Evolutionary conservation across 2,888 invertebrate genomes (phyloP).

Genomic region (Hypena proboscidalis): DNA sequence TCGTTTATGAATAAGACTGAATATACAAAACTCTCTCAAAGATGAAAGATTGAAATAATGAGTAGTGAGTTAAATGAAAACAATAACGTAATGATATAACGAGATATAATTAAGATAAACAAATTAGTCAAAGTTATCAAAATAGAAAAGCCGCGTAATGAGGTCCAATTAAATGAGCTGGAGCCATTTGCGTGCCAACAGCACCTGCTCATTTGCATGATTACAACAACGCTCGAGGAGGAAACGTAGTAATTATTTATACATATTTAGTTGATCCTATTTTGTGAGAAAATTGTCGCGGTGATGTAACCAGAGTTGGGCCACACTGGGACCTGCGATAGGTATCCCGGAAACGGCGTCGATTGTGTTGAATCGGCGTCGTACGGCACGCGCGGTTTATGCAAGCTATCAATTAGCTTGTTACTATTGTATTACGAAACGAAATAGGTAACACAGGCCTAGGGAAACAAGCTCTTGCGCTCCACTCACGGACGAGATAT

Average conservation of each 20-base stretch:
- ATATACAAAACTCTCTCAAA: not conserved
- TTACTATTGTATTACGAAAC: slow-evolving; percentile 76
- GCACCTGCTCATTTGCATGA: slow-evolving; percentile 23
- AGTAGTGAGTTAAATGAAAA: too few species aligned
- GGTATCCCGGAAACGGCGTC: slow-evolving; percentile 68
- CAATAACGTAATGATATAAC: not conserved
- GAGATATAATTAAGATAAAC: not conserved
- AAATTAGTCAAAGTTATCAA: too few species aligned
- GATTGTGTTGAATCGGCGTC: slow-evolving; percentile 61
- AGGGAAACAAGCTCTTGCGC: slow-evolving; percentile 60
- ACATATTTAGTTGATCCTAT: slow-evolving; percentile 29
- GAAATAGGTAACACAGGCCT: slow-evolving; percentile 47
- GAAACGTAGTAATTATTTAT: slow-evolving; percentile 35
- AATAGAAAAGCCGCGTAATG: too few species aligned
- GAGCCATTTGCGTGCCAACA: not conserved
- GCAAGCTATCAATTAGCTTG: slow-evolving; percentile 80
- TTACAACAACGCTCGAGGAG: slow-evolving; percentile 21
- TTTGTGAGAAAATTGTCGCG: slow-evolving; percentile 34
- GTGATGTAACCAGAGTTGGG: slow-evolving; percentile 40
- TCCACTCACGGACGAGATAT: slow-evolving; percentile 58
- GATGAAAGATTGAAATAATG: too few species aligned
- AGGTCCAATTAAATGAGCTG: not conserved
- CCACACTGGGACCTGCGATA: slow-evolving; percentile 41
- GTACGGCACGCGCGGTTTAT: slow-evolving; percentile 65
- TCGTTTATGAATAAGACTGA: not conserved